Evolutionary conservation across 2,888 invertebrate genomes (phyloP).

Genomic region (Tyria jacobaeae): DNA sequence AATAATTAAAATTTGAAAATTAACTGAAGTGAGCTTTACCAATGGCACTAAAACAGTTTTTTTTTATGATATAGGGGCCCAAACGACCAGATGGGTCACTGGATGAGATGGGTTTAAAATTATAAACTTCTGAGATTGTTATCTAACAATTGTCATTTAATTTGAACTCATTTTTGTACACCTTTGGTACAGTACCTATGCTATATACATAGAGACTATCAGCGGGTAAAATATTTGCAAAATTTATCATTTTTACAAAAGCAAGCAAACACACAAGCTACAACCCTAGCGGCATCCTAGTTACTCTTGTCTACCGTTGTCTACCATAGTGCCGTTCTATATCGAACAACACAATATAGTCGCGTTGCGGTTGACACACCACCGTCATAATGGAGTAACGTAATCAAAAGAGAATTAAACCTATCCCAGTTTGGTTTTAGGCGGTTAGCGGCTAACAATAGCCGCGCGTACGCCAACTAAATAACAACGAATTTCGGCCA

Average conservation of each 20-base stretch:
- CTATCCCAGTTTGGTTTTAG: constrained; percentile 31
- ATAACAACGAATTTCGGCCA: constrained; percentile 7
- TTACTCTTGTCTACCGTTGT: constrained; percentile 55
- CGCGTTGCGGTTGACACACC: constrained; percentile 43
- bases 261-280: too few relatives aligned
- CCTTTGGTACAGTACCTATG: too few relatives aligned
- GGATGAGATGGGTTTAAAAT: too few relatives aligned
- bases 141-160: background rate
- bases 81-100: too few relatives aligned
- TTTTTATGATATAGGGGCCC: background rate
- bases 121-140: background rate
- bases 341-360: constrained; percentile 48
- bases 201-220: too few relatives aligned
- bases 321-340: constrained; percentile 35
- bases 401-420: constrained; percentile 49
- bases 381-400: constrained; percentile 44
- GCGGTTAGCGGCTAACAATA: constrained; percentile 17
- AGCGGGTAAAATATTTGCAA: background rate
- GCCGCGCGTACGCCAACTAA: constrained; percentile 1
- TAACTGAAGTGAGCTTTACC: background rate
- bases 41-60: background rate
- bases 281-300: constrained; percentile 48
- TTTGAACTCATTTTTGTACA: too few relatives aligned
- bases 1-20: background rate
- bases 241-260: background rate